phyloP scores from a whole-genome alignment of 1,140 invertebrate genomes.

The Drosophila busckii region DNA sequence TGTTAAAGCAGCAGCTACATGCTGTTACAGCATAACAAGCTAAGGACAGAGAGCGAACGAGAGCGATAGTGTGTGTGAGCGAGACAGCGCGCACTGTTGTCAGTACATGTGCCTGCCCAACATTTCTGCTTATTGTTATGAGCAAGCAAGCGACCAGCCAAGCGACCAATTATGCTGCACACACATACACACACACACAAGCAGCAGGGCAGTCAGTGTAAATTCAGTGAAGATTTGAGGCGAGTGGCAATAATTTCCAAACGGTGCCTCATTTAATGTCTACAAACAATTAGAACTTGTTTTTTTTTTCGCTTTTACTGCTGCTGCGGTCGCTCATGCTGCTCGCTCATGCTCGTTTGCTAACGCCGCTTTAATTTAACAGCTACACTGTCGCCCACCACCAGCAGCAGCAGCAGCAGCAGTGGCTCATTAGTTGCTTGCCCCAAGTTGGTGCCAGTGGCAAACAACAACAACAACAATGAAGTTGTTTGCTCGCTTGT shows the following conservation, averaged over 20 bases:
- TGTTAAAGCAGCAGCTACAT: conserved; percentile 6
- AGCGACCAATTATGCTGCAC: conserved; percentile 53
- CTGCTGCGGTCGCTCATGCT: background rate
- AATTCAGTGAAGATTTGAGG: conserved; percentile 36
- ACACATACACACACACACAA: conserved; percentile 1
- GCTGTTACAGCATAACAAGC: background rate
- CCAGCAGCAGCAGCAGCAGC: conserved; percentile 1
- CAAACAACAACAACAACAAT: no score
- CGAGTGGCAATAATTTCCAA: conserved; percentile 54
- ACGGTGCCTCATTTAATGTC: conserved; percentile 58
- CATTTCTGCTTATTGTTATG: conserved; percentile 69
- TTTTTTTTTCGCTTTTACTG: conserved; percentile 14
- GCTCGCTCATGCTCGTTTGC: conserved; percentile 14
- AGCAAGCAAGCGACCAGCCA: conserved; percentile 27
- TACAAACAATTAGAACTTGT: conserved; percentile 63
- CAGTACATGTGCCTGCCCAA: conserved; percentile 22
- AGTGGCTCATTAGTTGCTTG: no score
- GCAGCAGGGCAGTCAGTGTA: background rate
- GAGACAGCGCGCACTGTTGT: no score
- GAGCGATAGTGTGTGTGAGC: background rate
- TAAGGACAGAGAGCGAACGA: no score
- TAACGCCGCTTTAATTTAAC: conserved; percentile 54
- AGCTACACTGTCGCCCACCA: conserved; percentile 7
- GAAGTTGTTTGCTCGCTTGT: no score
- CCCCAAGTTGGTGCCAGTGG: no score